Percentiles rank a stretch among this genome's conserved stretches.
Evolutionary conservation across 2,888 invertebrate species (phyloP).

Genomic region (Dynastes grantii): DNA sequence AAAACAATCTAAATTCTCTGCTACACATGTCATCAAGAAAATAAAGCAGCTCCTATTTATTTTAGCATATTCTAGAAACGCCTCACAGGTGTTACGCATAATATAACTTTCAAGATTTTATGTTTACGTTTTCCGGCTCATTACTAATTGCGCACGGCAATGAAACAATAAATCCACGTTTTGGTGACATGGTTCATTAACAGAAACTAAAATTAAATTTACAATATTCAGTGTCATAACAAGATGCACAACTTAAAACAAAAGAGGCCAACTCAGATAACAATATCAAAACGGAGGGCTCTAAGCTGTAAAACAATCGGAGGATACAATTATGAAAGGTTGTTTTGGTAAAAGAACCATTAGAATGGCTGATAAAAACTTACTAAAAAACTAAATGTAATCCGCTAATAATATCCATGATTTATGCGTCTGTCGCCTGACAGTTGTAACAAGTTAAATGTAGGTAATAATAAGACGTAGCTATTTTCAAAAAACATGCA

Average conservation of each 20-base stretch:
- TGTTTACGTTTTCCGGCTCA: neutral
- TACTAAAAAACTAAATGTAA: neutral
- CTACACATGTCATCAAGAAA: neutral
- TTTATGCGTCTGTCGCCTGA: neutral
- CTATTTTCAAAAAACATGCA: conserved; percentile 16
- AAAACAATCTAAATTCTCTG: neutral
- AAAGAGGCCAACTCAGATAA: neutral
- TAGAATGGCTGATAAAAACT: neutral
- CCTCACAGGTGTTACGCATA: neutral
- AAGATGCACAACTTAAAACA: neutral
- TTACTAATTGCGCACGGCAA: neutral
- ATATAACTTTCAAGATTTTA: neutral
- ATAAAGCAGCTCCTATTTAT: neutral
- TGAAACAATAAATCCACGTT: neutral
- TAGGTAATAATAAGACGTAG: conserved; percentile 10
- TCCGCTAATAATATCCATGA: conserved; percentile 11
- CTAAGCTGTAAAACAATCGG: neutral
- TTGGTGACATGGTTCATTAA: neutral
- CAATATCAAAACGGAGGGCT: too few relatives aligned
- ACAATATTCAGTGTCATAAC: neutral
- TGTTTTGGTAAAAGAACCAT: neutral
- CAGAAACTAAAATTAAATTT: neutral
- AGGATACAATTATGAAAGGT: neutral
- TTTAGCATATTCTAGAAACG: neutral
- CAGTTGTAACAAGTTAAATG: neutral